phyloP scores from a whole-genome alignment of 2,888 invertebrate genomes.

The Nymphalis c-album region DNA sequence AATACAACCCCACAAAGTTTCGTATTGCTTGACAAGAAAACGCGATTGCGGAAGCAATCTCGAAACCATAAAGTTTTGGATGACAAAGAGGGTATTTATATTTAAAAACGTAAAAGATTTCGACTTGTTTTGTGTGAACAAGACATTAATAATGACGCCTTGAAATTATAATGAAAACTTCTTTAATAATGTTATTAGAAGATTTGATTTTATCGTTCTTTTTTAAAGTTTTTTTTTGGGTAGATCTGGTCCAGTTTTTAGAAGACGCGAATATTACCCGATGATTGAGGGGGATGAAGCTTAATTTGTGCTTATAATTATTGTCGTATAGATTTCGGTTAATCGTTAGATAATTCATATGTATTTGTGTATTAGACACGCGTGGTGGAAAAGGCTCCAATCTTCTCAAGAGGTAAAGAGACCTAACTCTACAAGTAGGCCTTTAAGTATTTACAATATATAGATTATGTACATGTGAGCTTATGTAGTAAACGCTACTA shows the following conservation, averaged over 20 bases:
- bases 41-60: constrained; percentile 43
- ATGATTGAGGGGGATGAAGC: too few relatives aligned
- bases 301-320: too few relatives aligned
- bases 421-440: too few relatives aligned
- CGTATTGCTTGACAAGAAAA: constrained; percentile 38
- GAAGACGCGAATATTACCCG: too few relatives aligned
- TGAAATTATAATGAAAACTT: constrained; percentile 20
- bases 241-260: background rate
- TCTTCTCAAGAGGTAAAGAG: too few relatives aligned
- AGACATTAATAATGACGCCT: constrained; percentile 28
- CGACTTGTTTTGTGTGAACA: constrained; percentile 24
- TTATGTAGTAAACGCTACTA: too few relatives aligned
- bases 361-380: too few relatives aligned
- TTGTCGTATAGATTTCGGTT: too few relatives aligned
- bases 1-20: constrained; percentile 45
- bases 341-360: too few relatives aligned
- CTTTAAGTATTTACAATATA: too few relatives aligned
- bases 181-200: background rate
- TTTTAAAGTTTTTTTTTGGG: background rate
- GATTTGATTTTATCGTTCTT: background rate
- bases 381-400: too few relatives aligned
- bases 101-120: constrained; percentile 36
- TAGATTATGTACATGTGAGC: too few relatives aligned
- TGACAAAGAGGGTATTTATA: constrained; percentile 43
- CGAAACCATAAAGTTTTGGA: constrained; percentile 42